phyloP scores from a whole-genome alignment of 2,113 vertebrate species.

The Tyrannus savana region DNA sequence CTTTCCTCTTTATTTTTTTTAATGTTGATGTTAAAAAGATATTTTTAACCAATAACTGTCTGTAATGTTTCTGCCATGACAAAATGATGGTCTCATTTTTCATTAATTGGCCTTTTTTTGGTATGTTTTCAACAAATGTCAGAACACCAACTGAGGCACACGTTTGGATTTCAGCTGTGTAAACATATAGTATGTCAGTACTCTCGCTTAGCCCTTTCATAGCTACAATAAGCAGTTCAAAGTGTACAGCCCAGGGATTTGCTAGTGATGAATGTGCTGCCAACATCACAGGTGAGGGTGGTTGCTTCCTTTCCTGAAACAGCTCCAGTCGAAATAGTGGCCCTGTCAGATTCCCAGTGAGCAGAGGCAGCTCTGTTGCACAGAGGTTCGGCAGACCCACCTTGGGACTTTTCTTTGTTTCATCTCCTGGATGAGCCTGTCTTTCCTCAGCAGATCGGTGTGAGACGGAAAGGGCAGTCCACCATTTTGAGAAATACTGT shows the following conservation, averaged over 20 bases:
- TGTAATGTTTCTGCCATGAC: background rate
- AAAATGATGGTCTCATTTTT: background rate
- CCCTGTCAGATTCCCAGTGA: background rate
- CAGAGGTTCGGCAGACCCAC: background rate
- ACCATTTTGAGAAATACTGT: background rate
- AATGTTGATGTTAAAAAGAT: background rate
- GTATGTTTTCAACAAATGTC: background rate
- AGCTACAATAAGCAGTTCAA: background rate
- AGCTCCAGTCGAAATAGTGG: accelerated
- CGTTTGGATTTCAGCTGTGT: background rate
- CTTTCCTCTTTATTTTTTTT: background rate
- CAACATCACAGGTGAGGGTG: background rate
- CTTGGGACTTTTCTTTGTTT: background rate
- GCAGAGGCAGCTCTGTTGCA: background rate
- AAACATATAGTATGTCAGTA: background rate
- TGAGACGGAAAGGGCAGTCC: background rate
- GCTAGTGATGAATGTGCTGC: background rate
- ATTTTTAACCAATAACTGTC: background rate
- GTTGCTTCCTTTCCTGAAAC: background rate
- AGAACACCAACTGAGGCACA: background rate
- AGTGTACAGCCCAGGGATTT: background rate
- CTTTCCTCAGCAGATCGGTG: background rate
- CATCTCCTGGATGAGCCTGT: background rate
- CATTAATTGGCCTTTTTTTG: background rate
- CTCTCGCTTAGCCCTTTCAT: background rate